Evolutionary conservation across 2,797 vertebrate species (phyloP).

Genomic region (Myoxocephalus aenaeus): DNA sequence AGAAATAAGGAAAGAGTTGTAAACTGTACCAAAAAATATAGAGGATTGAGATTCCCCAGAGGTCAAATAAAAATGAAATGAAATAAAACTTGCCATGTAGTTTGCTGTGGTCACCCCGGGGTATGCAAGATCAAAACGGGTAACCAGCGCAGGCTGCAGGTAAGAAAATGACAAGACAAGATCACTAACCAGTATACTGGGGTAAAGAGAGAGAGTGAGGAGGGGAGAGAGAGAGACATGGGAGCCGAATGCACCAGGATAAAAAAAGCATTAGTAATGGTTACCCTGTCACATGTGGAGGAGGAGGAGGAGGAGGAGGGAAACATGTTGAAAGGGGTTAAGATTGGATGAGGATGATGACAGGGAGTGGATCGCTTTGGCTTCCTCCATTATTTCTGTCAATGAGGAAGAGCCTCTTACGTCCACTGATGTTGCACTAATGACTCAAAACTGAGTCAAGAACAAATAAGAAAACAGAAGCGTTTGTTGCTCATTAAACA

Average conservation of each 20-base stretch:
- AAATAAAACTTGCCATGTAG: conserved; percentile 86
- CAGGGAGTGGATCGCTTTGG: conserved; percentile 32
- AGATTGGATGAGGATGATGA: conserved; percentile 55
- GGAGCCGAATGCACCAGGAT: conserved; percentile 32
- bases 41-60: conserved; percentile 23
- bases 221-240: neutral
- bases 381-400: conserved; percentile 43
- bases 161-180: conserved; percentile 79
- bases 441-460: neutral
- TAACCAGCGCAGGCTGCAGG: conserved; percentile 86
- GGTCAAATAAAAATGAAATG: conserved; percentile 53
- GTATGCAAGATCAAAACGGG: conserved; percentile 87
- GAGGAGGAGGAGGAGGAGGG: conserved; percentile 6
- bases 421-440: conserved; percentile 2
- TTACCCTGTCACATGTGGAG: conserved; percentile 58
- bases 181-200: conserved; percentile 67
- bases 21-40: conserved; percentile 23
- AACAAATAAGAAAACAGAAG: neutral
- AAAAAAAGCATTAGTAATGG: conserved; percentile 53
- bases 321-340: conserved; percentile 28
- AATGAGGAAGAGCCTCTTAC: conserved; percentile 51
- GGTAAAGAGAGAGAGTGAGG: conserved; percentile 13
- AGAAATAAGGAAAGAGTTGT: conserved; percentile 17
- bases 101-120: conserved; percentile 84
- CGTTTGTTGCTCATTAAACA: conserved; percentile 3